These are phyloP conservation scores for Acrocephalus scirpaceus DNA, from an alignment of 2,797 vertebrate genomes.

Conservation along the genomic window DNA sequence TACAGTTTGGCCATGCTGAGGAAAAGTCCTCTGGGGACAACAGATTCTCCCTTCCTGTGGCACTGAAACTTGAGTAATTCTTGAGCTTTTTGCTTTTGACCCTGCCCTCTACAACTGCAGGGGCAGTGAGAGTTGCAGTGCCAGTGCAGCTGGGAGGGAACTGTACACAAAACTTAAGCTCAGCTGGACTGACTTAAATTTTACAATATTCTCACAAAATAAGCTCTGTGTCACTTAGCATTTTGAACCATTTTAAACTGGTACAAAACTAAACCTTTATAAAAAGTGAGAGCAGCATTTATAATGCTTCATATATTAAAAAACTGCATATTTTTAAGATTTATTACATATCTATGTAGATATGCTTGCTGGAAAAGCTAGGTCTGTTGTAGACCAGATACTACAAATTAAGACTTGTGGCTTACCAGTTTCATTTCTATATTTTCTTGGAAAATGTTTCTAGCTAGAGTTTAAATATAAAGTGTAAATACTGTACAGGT, in stretches of 20 bases:
- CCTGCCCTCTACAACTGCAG: background rate
- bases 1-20: slow-evolving; percentile 11
- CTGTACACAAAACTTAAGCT: slow-evolving; percentile 12
- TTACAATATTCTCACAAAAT: background rate
- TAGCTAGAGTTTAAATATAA: slow-evolving; percentile 81
- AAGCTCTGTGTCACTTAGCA: background rate
- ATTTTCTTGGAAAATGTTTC: slow-evolving; percentile 85
- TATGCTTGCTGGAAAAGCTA: slow-evolving; percentile 70
- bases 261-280: slow-evolving; percentile 63
- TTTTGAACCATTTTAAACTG: slow-evolving; percentile 45
- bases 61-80: background rate
- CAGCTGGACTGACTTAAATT: slow-evolving; percentile 47
- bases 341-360: slow-evolving; percentile 62
- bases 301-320: slow-evolving; percentile 63
- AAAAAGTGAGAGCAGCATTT: slow-evolving; percentile 57
- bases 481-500: slow-evolving; percentile 91
- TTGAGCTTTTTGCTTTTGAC: background rate
- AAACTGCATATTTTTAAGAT: slow-evolving; percentile 64
- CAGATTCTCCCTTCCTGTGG: background rate
- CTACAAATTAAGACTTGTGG: slow-evolving; percentile 68
- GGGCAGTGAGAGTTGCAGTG: background rate
- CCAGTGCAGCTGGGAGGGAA: background rate
- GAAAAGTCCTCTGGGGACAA: background rate
- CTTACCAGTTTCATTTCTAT: slow-evolving; percentile 77
- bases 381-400: slow-evolving; percentile 76